Percentiles rank a stretch among this genome's conserved stretches.
Evolutionary conservation across 2,113 vertebrate genomes (phyloP).

Genomic region (Cottus gobio): DNA sequence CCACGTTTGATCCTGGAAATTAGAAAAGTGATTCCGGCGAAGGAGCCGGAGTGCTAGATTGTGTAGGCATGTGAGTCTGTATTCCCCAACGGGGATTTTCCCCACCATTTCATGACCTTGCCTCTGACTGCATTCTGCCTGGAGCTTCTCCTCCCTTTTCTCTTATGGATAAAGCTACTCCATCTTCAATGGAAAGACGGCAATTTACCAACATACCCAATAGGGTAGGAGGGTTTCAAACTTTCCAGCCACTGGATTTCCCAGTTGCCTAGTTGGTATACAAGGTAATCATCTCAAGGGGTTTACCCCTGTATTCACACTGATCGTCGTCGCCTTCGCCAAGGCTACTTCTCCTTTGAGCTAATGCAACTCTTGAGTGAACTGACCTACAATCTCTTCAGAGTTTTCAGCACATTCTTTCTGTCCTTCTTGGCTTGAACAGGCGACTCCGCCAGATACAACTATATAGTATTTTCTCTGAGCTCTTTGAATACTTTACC

Average conservation of each 20-base stretch:
- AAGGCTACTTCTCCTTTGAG: not conserved
- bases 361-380: not conserved
- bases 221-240: not conserved
- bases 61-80: not conserved
- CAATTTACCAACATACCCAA: not conserved
- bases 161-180: not conserved
- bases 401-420: not conserved
- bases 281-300: not conserved
- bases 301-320: not conserved
- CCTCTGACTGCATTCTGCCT: not conserved
- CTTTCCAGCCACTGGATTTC: not conserved
- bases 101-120: not conserved
- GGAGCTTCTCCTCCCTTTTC: not conserved
- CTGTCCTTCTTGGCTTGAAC: not conserved
- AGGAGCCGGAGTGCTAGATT: not conserved
- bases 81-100: not conserved
- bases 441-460: not conserved
- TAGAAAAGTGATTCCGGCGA: not conserved
- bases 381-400: not conserved
- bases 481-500: not conserved
- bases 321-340: not conserved
- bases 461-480: not conserved
- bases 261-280: not conserved
- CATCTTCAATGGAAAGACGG: not conserved
- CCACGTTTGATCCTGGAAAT: not conserved